phyloP scores from a whole-genome alignment of 1,140 invertebrate genomes.

The Drosophila paulistorum region DNA sequence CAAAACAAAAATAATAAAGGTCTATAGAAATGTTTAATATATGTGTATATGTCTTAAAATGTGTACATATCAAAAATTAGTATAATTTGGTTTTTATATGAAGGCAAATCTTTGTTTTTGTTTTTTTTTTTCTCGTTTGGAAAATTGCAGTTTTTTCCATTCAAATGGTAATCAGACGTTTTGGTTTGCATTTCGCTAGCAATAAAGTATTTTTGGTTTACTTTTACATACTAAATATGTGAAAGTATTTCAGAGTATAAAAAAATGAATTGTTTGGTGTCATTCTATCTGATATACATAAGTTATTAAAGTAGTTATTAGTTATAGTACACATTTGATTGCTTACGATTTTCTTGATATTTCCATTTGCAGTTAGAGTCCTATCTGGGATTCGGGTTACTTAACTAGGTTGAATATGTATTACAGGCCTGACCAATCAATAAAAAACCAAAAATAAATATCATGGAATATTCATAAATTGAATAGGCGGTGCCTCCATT shows the following conservation, averaged over 20 bases:
- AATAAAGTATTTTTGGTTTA: slow-evolving; percentile 54
- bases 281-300: not conserved
- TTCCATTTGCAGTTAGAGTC: not conserved
- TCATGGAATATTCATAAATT: slow-evolving; percentile 13
- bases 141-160: slow-evolving; percentile 50
- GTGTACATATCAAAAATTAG: slow-evolving; percentile 62
- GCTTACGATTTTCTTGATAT: slow-evolving; percentile 17
- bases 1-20: slow-evolving; percentile 39
- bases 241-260: not conserved
- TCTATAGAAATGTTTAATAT: slow-evolving; percentile 52
- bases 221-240: slow-evolving; percentile 25
- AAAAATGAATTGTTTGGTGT: slow-evolving; percentile 13
- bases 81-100: slow-evolving; percentile 55
- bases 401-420: slow-evolving; percentile 13
- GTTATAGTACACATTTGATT: slow-evolving; percentile 12
- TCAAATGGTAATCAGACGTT: slow-evolving; percentile 60
- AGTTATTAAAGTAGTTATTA: not conserved
- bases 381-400: slow-evolving; percentile 5
- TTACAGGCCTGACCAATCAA: slow-evolving; percentile 1
- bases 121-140: slow-evolving; percentile 29
- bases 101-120: slow-evolving; percentile 46
- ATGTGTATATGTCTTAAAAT: slow-evolving; percentile 43
- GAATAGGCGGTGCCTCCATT: not conserved
- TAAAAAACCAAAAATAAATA: slow-evolving; percentile 4
- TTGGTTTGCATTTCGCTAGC: slow-evolving; percentile 42